Conservation (phyloP, 2,888 invertebrate genomes). For the Epsilonema sp. region DNA sequence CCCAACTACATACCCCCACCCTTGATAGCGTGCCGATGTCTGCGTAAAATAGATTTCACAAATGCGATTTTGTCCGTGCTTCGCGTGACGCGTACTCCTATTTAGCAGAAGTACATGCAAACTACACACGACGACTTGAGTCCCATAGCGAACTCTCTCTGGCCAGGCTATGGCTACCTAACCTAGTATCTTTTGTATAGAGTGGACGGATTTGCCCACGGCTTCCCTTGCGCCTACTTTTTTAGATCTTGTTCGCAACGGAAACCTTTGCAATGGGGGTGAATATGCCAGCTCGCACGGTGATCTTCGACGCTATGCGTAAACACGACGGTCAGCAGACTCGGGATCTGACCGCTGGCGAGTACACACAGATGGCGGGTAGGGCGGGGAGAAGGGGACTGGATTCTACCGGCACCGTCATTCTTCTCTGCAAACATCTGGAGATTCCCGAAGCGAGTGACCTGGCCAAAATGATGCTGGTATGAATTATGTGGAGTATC, state of each 20-base stretch:
- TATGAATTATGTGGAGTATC: constrained; percentile 26
- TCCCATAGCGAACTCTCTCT: too few relatives aligned
- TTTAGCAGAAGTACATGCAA: too few relatives aligned
- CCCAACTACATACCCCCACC: too few relatives aligned
- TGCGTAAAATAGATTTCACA: too few relatives aligned
- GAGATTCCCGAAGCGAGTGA: constrained; percentile 47
- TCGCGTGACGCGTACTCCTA: too few relatives aligned
- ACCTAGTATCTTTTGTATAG: too few relatives aligned
- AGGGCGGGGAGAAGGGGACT: constrained; percentile 80
- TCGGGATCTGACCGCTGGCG: constrained; percentile 52
- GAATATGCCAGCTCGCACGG: constrained; percentile 96
- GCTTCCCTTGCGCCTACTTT: too few relatives aligned
- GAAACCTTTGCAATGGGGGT: constrained; percentile 99
- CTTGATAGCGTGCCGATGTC: too few relatives aligned
- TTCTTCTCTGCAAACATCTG: constrained; percentile 51
- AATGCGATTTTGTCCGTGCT: too few relatives aligned
- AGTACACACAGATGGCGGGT: constrained; percentile 97
- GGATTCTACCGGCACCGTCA: constrained; percentile 73
- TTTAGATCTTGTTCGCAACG: constrained; percentile 76
- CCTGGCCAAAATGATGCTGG: constrained; percentile 64
- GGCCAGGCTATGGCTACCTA: too few relatives aligned
- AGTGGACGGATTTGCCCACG: too few relatives aligned
- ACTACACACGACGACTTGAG: too few relatives aligned
- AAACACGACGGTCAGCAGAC: constrained; percentile 68
- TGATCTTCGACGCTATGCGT: constrained; percentile 71